Evolutionary conservation across 2,888 invertebrate species (phyloP).

Genomic region (Sialis fuliginosa): DNA sequence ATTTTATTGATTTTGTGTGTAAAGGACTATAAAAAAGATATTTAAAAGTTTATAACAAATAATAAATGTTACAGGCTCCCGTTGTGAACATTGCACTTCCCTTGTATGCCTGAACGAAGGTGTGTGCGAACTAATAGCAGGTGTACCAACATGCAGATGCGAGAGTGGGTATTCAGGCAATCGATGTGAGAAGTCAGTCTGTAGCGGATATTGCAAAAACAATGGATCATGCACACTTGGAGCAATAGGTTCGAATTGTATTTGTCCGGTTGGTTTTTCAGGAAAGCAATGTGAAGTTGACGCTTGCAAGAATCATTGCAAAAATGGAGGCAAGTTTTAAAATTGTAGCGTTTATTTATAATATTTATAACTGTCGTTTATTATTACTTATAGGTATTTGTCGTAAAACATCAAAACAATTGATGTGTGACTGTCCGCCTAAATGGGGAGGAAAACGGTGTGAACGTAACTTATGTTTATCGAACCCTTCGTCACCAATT

Average conservation of each 20-base stretch:
- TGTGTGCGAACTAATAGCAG: slow-evolving; percentile 28
- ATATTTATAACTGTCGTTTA: neutral
- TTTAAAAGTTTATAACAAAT: neutral
- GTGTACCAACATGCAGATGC: slow-evolving; percentile 32
- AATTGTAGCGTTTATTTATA: neutral
- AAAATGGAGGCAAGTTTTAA: slow-evolving; percentile 30
- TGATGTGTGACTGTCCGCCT: slow-evolving; percentile 27
- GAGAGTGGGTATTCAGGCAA: slow-evolving; percentile 32
- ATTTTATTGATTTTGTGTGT: no score
- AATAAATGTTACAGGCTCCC: slow-evolving; percentile 18
- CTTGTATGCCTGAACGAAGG: slow-evolving; percentile 42
- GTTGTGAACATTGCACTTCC: slow-evolving; percentile 38
- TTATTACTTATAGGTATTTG: slow-evolving; percentile 18
- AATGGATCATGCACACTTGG: slow-evolving; percentile 24
- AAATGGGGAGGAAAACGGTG: slow-evolving; percentile 29
- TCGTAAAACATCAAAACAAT: slow-evolving; percentile 20
- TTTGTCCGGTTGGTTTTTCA: slow-evolving; percentile 29
- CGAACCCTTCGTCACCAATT: slow-evolving; percentile 6
- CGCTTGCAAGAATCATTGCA: slow-evolving; percentile 36
- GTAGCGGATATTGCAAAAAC: slow-evolving; percentile 21
- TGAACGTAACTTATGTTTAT: slow-evolving; percentile 31
- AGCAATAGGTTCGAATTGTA: slow-evolving; percentile 22
- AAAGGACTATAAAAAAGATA: no score
- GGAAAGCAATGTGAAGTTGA: slow-evolving; percentile 43
- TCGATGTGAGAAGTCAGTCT: slow-evolving; percentile 28